phyloP scores from a whole-genome alignment of 2,888 invertebrate species.

The Deilephila porcellus region DNA sequence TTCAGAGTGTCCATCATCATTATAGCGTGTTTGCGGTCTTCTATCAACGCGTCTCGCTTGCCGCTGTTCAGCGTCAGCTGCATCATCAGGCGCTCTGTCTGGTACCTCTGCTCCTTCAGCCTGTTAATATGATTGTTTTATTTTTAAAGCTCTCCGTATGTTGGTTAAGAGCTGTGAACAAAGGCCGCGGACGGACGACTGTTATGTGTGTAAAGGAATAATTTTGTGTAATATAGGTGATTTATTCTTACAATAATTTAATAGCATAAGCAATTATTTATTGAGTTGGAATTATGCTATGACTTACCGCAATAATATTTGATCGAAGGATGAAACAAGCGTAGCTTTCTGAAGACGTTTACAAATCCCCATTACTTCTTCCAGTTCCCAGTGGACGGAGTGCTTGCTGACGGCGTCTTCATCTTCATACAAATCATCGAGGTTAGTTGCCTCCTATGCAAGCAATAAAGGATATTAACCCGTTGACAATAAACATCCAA shows the following conservation, averaged over 20 bases:
- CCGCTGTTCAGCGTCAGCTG: constrained; percentile 73
- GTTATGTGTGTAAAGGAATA: too few species aligned
- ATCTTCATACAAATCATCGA: constrained; percentile 78
- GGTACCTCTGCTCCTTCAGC: constrained; percentile 80
- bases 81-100: constrained; percentile 74
- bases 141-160: too few species aligned
- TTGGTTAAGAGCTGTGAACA: too few species aligned
- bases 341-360: constrained; percentile 74
- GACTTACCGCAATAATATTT: constrained; percentile 68
- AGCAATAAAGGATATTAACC: background rate
- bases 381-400: constrained; percentile 78
- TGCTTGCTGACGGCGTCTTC: constrained; percentile 66
- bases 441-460: constrained; percentile 71
- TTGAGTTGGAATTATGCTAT: background rate
- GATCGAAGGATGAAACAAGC: constrained; percentile 72
- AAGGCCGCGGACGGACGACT: too few species aligned
- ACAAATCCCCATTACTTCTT: constrained; percentile 76
- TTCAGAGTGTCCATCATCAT: constrained; percentile 79
- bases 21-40: constrained; percentile 80
- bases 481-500: too few species aligned
- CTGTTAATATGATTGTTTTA: constrained; percentile 48
- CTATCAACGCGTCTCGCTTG: constrained; percentile 77
- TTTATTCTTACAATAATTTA: too few species aligned
- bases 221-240: too few species aligned
- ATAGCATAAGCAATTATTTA: background rate